Evolutionary conservation across 2,113 vertebrate genomes (phyloP).

Genomic region (Chloropsis cyanopogon): DNA sequence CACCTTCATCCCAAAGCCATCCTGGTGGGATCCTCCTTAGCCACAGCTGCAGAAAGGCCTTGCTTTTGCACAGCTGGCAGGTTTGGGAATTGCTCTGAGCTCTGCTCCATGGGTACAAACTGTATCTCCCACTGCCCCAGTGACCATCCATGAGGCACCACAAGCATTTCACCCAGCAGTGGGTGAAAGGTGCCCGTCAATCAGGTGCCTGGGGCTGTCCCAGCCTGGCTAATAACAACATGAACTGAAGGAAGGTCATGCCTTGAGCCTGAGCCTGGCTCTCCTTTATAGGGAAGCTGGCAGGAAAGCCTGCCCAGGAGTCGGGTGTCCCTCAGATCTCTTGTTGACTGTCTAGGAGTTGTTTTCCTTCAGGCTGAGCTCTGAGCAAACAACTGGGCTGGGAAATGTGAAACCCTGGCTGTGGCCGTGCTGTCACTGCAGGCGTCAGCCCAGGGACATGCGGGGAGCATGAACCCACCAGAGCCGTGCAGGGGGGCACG

Average conservation of each 20-base stretch:
- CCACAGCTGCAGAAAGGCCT: background rate
- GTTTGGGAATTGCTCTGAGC: background rate
- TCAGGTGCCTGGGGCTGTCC: background rate
- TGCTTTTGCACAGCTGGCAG: background rate
- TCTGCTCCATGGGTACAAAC: background rate
- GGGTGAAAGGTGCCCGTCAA: background rate
- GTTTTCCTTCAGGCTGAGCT: background rate
- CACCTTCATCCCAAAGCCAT: background rate
- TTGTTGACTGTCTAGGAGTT: slow-evolving; percentile 42
- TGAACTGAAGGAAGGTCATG: background rate
- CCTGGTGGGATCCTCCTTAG: background rate
- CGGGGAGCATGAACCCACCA: fast-evolving
- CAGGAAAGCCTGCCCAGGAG: background rate
- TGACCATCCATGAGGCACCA: background rate
- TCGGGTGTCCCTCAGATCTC: background rate
- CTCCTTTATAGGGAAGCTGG: background rate
- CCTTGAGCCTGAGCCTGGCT: background rate
- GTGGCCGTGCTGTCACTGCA: fast-evolving
- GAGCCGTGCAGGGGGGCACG: fast-evolving
- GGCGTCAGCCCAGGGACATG: background rate
- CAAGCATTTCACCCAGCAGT: background rate
- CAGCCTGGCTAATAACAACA: background rate
- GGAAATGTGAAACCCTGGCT: slow-evolving; percentile 17
- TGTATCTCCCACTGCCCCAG: background rate
- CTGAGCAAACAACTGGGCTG: background rate